phyloP scores from a whole-genome alignment of 1,140 invertebrate species.

The Cataglyphis hispanica region DNA sequence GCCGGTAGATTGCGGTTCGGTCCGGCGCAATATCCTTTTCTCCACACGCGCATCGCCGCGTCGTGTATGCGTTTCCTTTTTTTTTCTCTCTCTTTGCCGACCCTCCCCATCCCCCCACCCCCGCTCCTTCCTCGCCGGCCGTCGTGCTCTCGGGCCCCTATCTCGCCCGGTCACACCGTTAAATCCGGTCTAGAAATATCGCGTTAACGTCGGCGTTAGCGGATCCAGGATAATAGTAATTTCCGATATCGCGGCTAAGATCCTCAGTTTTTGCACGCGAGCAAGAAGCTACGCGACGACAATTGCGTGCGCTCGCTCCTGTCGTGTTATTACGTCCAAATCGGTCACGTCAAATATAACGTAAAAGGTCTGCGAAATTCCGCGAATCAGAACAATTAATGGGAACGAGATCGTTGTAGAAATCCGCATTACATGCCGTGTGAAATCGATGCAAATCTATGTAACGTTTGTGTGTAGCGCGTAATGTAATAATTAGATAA shows the following conservation, averaged over 20 bases:
- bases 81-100: slow-evolving; percentile 5
- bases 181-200: slow-evolving; percentile 58
- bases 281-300: neutral
- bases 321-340: slow-evolving; percentile 3
- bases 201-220: slow-evolving; percentile 45
- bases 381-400: slow-evolving; percentile 6
- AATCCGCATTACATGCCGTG: neutral
- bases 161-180: slow-evolving; percentile 35
- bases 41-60: slow-evolving; percentile 57
- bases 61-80: slow-evolving; percentile 41
- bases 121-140: neutral
- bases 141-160: slow-evolving; percentile 19
- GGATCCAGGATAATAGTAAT: slow-evolving; percentile 57
- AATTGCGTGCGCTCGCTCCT: neutral
- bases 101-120: neutral
- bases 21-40: slow-evolving; percentile 63
- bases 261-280: slow-evolving; percentile 20
- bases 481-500: slow-evolving; percentile 9
- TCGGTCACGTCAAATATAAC: slow-evolving; percentile 33
- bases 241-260: slow-evolving; percentile 45
- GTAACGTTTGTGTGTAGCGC: neutral
- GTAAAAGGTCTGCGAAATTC: slow-evolving; percentile 18
- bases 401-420: slow-evolving; percentile 1
- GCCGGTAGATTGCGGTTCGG: slow-evolving; percentile 56
- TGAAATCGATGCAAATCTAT: neutral